phyloP scores from a whole-genome alignment of 2,888 invertebrate species.

The Xylota sylvarum region DNA sequence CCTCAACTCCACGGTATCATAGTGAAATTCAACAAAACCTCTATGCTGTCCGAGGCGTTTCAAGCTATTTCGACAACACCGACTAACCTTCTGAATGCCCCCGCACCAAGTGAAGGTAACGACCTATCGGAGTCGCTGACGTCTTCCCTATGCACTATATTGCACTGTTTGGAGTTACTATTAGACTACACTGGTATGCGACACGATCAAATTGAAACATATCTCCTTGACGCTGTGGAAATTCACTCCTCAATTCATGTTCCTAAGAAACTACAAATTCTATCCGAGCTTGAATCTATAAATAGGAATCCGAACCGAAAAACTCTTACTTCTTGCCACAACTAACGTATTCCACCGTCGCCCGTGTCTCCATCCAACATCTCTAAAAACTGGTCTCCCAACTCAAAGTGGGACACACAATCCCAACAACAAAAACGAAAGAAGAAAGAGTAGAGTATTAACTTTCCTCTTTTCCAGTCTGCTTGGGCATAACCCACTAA shows the following conservation, averaged over 20 bases:
- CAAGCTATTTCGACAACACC: too few relatives aligned
- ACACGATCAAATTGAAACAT: too few relatives aligned
- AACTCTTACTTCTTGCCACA: conserved; percentile 27
- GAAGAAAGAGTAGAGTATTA: conserved; percentile 34
- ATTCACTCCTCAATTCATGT: neutral
- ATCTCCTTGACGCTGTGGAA: too few relatives aligned
- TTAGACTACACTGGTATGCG: too few relatives aligned
- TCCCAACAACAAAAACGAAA: conserved; percentile 22
- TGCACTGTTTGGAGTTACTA: too few relatives aligned
- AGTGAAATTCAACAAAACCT: too few relatives aligned
- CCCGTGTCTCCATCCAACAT: conserved; percentile 10
- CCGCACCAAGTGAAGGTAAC: too few relatives aligned
- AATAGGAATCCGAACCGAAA: conserved; percentile 36
- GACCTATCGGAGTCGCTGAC: too few relatives aligned
- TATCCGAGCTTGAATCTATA: conserved; percentile 29
- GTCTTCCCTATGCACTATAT: too few relatives aligned
- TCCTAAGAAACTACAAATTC: conserved; percentile 3
- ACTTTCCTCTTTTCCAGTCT: conserved; percentile 49
- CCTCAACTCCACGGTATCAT: too few relatives aligned
- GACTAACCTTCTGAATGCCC: too few relatives aligned
- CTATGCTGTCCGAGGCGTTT: too few relatives aligned
- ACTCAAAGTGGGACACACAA: conserved; percentile 60
- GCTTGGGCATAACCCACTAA: conserved; percentile 49
- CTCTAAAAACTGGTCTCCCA: conserved; percentile 53
- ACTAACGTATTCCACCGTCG: conserved; percentile 24